These are phyloP conservation scores for Fulmarus glacialis DNA, from an alignment of 2,113 vertebrate genomes.

Conservation along the genomic window DNA sequence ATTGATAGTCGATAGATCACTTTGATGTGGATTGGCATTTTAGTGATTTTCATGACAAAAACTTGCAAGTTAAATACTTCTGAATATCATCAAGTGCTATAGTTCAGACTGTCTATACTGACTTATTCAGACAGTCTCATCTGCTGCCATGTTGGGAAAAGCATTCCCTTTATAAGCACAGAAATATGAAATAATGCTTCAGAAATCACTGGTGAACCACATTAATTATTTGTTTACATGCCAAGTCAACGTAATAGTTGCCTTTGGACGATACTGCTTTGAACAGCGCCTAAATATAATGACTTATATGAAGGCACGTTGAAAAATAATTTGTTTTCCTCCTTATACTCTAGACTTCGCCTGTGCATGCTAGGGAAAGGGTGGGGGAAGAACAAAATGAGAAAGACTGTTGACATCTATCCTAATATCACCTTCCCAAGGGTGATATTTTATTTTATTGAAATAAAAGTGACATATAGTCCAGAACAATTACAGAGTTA, in stretches of 20 bases:
- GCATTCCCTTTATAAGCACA: neutral
- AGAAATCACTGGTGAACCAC: constrained; percentile 59
- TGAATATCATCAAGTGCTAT: neutral
- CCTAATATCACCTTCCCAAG: neutral
- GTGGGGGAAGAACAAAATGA: neutral
- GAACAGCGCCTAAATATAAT: constrained; percentile 43
- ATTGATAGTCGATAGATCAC: neutral
- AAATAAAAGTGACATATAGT: neutral
- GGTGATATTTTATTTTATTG: neutral
- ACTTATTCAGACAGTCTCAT: constrained; percentile 6
- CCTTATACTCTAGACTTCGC: neutral
- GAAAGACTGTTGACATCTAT: neutral
- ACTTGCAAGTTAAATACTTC: neutral
- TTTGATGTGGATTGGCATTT: constrained; percentile 23
- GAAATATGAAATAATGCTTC: constrained; percentile 45
- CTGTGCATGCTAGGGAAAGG: neutral
- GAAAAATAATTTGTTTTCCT: constrained; percentile 47
- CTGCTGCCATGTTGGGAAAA: neutral
- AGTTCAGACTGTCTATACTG: constrained; percentile 16
- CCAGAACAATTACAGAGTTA: neutral
- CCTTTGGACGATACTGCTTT: constrained; percentile 42
- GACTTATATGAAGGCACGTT: constrained; percentile 2
- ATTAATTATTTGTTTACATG: constrained; percentile 45
- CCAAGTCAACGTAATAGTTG: constrained; percentile 43
- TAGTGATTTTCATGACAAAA: constrained; percentile 13